Evolutionary conservation across 2,113 vertebrate genomes (phyloP).

Genomic region (Myotis davidii): DNA sequence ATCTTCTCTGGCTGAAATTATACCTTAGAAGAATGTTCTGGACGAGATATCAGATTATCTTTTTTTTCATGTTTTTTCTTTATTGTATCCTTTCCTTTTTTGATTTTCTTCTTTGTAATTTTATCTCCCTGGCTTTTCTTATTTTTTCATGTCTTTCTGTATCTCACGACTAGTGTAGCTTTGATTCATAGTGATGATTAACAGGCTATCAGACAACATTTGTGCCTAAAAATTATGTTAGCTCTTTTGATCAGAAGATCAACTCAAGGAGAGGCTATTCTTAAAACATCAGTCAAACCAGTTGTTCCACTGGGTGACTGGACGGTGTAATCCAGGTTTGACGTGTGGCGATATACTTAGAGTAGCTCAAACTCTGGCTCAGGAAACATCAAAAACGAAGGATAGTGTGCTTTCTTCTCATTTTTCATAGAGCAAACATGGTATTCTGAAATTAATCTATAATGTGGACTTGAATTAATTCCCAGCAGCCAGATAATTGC

Average conservation of each 20-base stretch:
- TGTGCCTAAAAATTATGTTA: not conserved
- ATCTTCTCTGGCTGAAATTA: not conserved
- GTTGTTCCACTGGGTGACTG: not conserved
- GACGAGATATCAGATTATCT: not conserved
- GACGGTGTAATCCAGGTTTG: not conserved
- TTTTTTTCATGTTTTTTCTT: not conserved
- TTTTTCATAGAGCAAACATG: not conserved
- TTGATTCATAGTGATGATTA: not conserved
- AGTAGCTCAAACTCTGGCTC: not conserved
- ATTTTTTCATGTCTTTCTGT: not conserved
- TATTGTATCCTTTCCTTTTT: not conserved
- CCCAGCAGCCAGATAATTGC: not conserved
- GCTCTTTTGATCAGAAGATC: not conserved
- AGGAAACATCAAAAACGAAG: not conserved
- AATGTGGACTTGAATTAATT: constrained; percentile 13
- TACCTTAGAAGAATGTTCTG: not conserved
- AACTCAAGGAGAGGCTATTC: not conserved
- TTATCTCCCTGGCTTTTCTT: not conserved
- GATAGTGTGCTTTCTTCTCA: not conserved
- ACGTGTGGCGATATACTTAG: not conserved
- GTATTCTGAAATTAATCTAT: not conserved
- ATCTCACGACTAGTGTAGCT: not conserved
- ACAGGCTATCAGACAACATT: not conserved
- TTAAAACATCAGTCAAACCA: not conserved
- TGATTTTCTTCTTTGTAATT: not conserved